Conservation (phyloP, 2,113 vertebrate genomes). For the Nestor notabilis region DNA sequence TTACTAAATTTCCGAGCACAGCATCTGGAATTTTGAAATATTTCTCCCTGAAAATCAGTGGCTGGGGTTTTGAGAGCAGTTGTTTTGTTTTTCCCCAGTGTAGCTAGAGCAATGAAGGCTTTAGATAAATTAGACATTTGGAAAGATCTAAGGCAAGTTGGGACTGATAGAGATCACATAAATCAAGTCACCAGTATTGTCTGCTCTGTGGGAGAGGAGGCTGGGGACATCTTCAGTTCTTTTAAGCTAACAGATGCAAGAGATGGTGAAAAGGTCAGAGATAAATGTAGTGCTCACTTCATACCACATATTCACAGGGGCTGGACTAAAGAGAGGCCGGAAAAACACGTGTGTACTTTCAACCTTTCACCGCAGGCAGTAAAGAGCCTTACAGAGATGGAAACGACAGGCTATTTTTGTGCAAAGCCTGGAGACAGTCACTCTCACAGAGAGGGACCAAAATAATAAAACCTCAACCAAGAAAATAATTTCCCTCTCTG, state of each 20-base stretch:
- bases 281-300: constrained; percentile 71
- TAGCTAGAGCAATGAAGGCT: background rate
- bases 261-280: constrained; percentile 74
- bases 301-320: constrained; percentile 59
- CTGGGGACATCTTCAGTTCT: constrained; percentile 42
- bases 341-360: constrained; percentile 68
- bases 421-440: constrained; percentile 30
- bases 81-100: background rate
- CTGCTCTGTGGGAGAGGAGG: constrained; percentile 63
- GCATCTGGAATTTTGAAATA: constrained; percentile 15
- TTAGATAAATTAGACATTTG: constrained; percentile 1
- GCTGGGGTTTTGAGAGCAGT: background rate
- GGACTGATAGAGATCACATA: constrained; percentile 21
- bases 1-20: background rate
- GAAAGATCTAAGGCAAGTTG: constrained; percentile 23
- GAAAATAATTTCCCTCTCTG: constrained; percentile 55
- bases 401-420: constrained; percentile 41
- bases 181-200: constrained; percentile 54
- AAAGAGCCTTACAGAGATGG: constrained; percentile 37
- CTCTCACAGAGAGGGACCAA: background rate
- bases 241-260: constrained; percentile 71
- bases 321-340: constrained; percentile 56
- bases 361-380: constrained; percentile 64
- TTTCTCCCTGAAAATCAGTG: background rate
- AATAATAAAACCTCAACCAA: constrained; percentile 37